phyloP scores from a whole-genome alignment of 2,797 vertebrate species.

The Poliocrania exsul region DNA sequence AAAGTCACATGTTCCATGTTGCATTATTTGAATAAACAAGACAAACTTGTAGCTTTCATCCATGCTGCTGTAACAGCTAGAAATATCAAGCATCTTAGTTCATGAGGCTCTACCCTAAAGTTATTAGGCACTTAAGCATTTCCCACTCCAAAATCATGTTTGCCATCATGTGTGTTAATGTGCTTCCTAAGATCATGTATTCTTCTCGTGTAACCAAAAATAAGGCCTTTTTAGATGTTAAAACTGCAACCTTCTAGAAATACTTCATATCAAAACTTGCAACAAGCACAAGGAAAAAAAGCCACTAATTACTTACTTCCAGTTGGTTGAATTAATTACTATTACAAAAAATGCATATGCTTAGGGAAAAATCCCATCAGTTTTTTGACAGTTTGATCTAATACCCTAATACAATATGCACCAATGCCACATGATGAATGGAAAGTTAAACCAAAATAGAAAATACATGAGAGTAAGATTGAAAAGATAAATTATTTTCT shows the following conservation, averaged over 20 bases:
- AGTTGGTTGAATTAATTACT: slow-evolving; percentile 58
- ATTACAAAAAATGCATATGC: slow-evolving; percentile 31
- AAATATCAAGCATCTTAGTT: background rate
- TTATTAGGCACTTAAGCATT: background rate
- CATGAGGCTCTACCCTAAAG: background rate
- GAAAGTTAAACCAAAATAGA: slow-evolving; percentile 54
- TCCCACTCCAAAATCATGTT: background rate
- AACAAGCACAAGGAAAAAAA: background rate
- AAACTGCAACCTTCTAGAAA: background rate
- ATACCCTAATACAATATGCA: slow-evolving; percentile 45
- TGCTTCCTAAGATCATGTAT: background rate
- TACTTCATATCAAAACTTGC: background rate
- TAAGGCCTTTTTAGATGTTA: background rate
- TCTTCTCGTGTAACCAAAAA: background rate
- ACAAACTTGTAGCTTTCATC: background rate
- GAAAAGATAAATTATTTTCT: slow-evolving; percentile 56
- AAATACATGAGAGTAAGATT: slow-evolving; percentile 29
- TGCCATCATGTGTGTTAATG: background rate
- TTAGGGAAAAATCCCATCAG: background rate
- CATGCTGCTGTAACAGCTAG: background rate
- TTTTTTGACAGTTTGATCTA: slow-evolving; percentile 66
- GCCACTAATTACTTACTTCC: slow-evolving; percentile 38
- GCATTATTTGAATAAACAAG: background rate
- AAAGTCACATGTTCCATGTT: background rate
- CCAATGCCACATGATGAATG: slow-evolving; percentile 40